A percentile compares a stretch with the other conserved stretches of the same genome.
Conservation (phyloP, 2,113 vertebrate species). For the Tympanuchus pallidicinctus region DNA sequence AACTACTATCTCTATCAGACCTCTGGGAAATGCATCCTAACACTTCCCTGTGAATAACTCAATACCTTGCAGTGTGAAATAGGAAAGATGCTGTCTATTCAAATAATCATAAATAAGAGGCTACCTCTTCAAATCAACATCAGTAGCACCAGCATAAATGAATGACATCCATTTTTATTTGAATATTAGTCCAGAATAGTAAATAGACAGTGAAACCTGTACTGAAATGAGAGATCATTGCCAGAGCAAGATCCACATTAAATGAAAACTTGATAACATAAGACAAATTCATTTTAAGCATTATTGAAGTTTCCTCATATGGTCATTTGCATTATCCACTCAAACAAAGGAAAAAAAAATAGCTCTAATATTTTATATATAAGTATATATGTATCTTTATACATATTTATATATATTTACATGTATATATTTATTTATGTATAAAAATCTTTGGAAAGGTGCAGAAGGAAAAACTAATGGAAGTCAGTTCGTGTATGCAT, state of each 20-base stretch:
- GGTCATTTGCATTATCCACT: neutral
- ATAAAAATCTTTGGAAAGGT: neutral
- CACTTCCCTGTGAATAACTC: neutral
- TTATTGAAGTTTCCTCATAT: neutral
- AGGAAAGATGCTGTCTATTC: neutral
- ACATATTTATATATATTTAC: too few species aligned
- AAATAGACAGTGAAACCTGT: neutral
- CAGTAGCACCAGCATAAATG: neutral
- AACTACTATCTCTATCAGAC: neutral
- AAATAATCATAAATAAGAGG: rapidly evolving
- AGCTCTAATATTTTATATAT: neutral
- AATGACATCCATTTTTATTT: neutral
- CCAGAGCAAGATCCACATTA: neutral
- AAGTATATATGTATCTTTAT: too few species aligned
- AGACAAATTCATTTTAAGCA: neutral
- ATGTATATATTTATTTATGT: neutral
- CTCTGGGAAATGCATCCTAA: neutral
- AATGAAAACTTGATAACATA: neutral
- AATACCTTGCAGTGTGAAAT: neutral
- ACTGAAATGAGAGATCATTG: neutral
- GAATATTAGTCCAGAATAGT: neutral
- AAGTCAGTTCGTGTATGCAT: neutral
- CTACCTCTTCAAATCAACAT: neutral
- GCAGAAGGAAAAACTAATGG: neutral
- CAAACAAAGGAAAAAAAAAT: neutral